These are phyloP conservation scores for Sciurus vulgaris DNA, from an alignment of 2,797 vertebrate species.

Conservation along the genomic window DNA sequence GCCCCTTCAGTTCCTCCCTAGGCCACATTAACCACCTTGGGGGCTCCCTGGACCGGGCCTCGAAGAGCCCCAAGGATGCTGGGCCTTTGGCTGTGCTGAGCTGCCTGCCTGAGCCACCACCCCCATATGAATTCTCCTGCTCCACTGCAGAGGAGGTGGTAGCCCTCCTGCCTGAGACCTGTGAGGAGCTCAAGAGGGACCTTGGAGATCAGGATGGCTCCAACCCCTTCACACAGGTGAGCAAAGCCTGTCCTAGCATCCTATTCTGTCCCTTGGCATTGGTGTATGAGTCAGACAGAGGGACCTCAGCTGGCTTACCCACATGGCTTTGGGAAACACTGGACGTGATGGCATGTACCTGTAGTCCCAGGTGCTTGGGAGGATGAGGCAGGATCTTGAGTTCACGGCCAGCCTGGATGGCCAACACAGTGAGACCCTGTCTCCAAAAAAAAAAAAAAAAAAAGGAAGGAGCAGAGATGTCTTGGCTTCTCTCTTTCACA, in stretches of 20 bases:
- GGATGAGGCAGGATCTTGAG: background rate
- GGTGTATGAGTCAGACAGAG: background rate
- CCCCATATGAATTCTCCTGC: conserved; percentile 95
- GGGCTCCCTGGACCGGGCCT: conserved; percentile 94
- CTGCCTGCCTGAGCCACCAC: conserved; percentile 93
- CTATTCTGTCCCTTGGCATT: background rate
- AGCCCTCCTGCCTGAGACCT: conserved; percentile 93
- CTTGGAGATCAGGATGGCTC: conserved; percentile 93
- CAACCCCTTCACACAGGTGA: conserved; percentile 94
- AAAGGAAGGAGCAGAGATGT: background rate
- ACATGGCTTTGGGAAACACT: background rate
- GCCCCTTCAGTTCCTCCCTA: conserved; percentile 96
- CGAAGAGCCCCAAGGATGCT: conserved; percentile 89
- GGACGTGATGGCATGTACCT: background rate
- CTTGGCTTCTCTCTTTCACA: background rate
- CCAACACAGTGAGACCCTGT: background rate
- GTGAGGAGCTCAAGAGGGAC: conserved; percentile 95
- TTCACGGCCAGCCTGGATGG: background rate
- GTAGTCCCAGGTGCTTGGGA: background rate
- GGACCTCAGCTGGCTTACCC: background rate
- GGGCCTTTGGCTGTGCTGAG: conserved; percentile 90
- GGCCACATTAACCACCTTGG: conserved; percentile 98
- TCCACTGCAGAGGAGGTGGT: conserved; percentile 93
- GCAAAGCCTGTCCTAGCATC: background rate
- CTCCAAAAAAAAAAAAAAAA: background rate